Percentiles rank a stretch among this genome's conserved stretches.
Evolutionary conservation across 2,797 vertebrate genomes (phyloP).

Genomic region (Pangasius djambal): DNA sequence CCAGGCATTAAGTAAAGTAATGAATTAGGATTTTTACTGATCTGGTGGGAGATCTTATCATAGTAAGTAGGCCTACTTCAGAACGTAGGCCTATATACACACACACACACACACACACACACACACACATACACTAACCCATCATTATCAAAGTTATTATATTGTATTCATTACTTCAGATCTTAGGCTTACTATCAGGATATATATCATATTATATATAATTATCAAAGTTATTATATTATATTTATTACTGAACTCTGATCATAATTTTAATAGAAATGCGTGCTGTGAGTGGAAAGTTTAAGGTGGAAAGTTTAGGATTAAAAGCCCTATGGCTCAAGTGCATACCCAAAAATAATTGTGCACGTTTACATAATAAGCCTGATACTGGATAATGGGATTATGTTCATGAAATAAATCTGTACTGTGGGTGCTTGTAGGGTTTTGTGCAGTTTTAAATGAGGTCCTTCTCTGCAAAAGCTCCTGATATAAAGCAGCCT

Average conservation of each 20-base stretch:
- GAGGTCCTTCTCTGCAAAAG: neutral
- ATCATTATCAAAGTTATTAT: too few relatives aligned
- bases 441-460: neutral
- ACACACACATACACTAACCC: too few relatives aligned
- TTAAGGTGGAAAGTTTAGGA: neutral
- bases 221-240: too few relatives aligned
- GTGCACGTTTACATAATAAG: neutral
- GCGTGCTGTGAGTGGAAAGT: neutral
- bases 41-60: neutral
- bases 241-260: neutral
- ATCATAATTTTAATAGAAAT: too few relatives aligned
- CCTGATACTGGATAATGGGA: neutral
- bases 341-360: neutral
- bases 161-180: too few relatives aligned
- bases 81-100: too few relatives aligned
- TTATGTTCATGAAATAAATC: neutral
- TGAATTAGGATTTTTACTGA: neutral
- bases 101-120: too few relatives aligned
- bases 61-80: neutral
- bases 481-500: neutral
- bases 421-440: neutral
- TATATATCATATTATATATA: too few relatives aligned
- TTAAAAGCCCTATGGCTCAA: neutral
- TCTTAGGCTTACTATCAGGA: too few relatives aligned
- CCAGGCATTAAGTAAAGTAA: neutral